Base-by-base conservation (phyloP, 2,888 invertebrate species). In the Acronicta leporina region DNA sequence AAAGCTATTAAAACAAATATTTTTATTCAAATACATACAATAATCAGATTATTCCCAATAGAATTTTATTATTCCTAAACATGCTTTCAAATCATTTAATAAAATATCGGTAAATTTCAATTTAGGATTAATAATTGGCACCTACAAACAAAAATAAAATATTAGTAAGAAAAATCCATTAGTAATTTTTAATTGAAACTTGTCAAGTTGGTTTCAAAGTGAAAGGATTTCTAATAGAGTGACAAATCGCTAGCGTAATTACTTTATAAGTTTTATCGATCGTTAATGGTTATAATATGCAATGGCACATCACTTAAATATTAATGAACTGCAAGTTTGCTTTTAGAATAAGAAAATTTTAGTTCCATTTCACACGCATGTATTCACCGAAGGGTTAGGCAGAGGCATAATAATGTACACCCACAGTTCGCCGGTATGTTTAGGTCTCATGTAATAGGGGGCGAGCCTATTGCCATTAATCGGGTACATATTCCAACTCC, bases 111-210 rank as follows among this genome's bases (percentile, higher is more conserved):
- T 45, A 45, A n/a, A 25, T 52, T 27, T 27, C 27, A 45, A 45
- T 53, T 53, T 15, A 27, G 20, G 14, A 35, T 40, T 38, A 45
- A 15, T 53, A 20, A 27, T 45, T 45, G 38, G 11, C 11, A 33
- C 4, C 9, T 53, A 11, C 38, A 44, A 52, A 44, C 51, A 45
- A 53, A 45, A 45, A 27, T 8, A n/a, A 53, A 40, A 45, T 38
- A 7, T 40, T n/a, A 42, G 5, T 44, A 16, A 27, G 42, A 16
- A 41, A 7, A 0, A 6, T 61, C 25, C 16, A 50, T 49, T 38
- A 65, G 49, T 15, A 6, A n/a, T 33, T 49, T 65, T 43, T 51
- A 55, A 55, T 62, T 49, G 44, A 52, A 55, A 44, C 35, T 54
- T 60, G 10, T 11, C 46, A 35, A 54, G 14, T 54, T 51, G 33